Base-by-base conservation (phyloP, 2,797 vertebrate species). In the Girardinus metallicus region DNA sequence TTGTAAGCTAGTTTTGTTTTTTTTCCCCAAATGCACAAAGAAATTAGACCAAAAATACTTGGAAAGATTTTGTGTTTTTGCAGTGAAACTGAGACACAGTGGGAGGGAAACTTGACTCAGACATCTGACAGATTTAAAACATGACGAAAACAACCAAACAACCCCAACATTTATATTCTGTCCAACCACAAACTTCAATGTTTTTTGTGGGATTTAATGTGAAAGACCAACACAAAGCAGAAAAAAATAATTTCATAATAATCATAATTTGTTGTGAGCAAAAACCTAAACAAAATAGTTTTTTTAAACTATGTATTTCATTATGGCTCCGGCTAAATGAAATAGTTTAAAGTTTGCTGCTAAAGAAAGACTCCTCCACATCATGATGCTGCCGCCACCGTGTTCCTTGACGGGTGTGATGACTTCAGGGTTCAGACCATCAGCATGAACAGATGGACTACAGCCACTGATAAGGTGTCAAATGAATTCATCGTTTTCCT, bases 131-230 rank as follows among this genome's bases (percentile, higher is more conserved):
- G 41, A 41, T 12, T 21, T 68, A 23, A 68, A 43, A n/a, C 39
- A 43, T n/a, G 26, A 43, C 4, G 0, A n/a, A 15, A 44, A 13
- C n/a, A 29, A 70, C 23, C 21, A 70, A n/a, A 41, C 12, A 62
- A 39, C 62, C 9, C 39, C 23, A 12, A 68, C n/a, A 26, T 13
- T 21, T 9, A 21, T 9, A 41, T 41, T 41, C 34, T 68, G 34
- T 41, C 36, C 64, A 68, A 36, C 34, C 31, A 64, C 31, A 41
- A 41, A 39, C 64, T 1, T 68, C 36, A 41, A 41, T 12, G 64
- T 68, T 70, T 66, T n/a, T 43, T 12, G 39, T 26, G 66, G 39
- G 66, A n/a, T 70, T 70, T 43, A 41, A 41, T n/a, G 66, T 70
- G 26, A 70, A 41, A 39, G 66, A 70, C 39, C 66, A 70, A 43